Conservation (phyloP, 2,113 vertebrate species). For the Campylomormyrus tamandua region DNA sequence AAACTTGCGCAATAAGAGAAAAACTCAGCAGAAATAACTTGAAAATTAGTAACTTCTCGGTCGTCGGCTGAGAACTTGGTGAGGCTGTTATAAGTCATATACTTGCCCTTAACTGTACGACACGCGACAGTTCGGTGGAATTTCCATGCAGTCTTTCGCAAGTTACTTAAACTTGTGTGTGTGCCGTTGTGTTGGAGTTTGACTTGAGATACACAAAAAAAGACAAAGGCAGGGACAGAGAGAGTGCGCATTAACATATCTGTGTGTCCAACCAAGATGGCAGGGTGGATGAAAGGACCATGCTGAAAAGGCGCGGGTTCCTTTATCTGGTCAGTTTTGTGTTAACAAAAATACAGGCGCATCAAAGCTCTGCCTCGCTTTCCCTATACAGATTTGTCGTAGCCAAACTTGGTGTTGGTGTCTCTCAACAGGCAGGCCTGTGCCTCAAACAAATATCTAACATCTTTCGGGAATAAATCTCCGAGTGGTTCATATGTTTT, state of each 20-base stretch:
- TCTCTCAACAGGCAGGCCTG: not conserved
- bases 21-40: not conserved
- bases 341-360: not conserved
- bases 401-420: not conserved
- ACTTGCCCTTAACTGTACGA: not conserved
- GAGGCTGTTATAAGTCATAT: not conserved
- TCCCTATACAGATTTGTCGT: not conserved
- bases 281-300: not conserved
- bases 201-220: not conserved
- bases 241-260: constrained; percentile 17
- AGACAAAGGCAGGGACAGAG: not conserved
- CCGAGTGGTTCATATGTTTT: not conserved
- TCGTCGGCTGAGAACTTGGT: not conserved
- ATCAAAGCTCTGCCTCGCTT: not conserved
- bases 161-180: constrained; percentile 6
- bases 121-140: not conserved
- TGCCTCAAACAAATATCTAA: not conserved
- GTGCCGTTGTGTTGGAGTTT: not conserved
- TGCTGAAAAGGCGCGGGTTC: constrained; percentile 4
- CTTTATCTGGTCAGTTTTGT: not conserved
- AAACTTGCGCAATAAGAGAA: not conserved
- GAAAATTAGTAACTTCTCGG: not conserved
- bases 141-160: not conserved
- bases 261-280: constrained; percentile 1
- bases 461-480: not conserved